Evolutionary conservation across 2,888 invertebrate species (phyloP), one percentile per base, ranked within the genome.

Genomic region (Ophioninae sp.): DNA sequence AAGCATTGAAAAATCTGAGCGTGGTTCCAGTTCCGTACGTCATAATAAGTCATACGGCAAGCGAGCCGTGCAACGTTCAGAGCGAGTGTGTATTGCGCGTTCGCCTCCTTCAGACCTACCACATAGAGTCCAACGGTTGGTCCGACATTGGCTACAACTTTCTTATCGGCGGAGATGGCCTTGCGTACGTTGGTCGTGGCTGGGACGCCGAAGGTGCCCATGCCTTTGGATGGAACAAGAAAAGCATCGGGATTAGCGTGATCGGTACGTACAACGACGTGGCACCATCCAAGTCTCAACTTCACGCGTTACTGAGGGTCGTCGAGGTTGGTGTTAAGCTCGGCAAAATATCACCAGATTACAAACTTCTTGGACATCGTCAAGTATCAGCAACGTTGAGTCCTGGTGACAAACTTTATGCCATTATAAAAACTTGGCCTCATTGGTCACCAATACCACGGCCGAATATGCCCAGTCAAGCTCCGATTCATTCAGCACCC

Each of bases 141-240:
- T 94, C 93, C 83, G 97, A 97, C 89, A 96, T 97, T 37, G 95
- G 94, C 0, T 97, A 96, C 91, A 97, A 96, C 90, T 97, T 97
- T 87, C 92, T 97, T 2, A 94, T 97, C 2, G 97, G 96, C 0
- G 97, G 96, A 3, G 97, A 97, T 89, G 97, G 97, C 0, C 94
- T 95, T 10, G 95, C 95, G 0, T 97, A 96, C 90, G 95, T 94
- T 85, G 97, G 96, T 0, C 95, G 97, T 6, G 96, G 96, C 0
- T 97, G 97, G 97, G 94, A 95, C 85, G 92, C 93, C 81, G 93
- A 95, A 65, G 97, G 97, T 0, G 96, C 97, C 0, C 97, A 97
- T 88, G 94, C 96, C 0, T 94, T 94, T 64, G 90, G 95, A 64
- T 96, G 95, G 89, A 96, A 97, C 89, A 91, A 91, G 20, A 94